These are phyloP conservation scores for Drosophila mimetica DNA, from an alignment of 2,888 invertebrate genomes.

Conservation along the genomic window DNA sequence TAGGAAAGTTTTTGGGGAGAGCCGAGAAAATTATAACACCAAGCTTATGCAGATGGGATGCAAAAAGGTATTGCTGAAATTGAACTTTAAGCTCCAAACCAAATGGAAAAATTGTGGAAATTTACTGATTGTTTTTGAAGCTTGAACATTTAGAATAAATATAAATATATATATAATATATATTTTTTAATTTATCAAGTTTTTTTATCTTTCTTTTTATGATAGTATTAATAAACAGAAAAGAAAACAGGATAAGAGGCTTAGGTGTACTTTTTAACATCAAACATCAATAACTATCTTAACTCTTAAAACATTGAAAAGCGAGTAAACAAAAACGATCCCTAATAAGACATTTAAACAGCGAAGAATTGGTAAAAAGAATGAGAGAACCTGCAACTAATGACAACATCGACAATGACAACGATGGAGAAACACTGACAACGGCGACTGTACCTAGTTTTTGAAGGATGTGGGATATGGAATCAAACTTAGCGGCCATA, in stretches of 20 bases:
- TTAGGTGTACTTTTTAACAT: conserved; percentile 1
- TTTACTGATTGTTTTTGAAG: no score
- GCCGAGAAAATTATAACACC: not conserved
- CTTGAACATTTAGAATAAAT: no score
- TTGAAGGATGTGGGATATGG: conserved; percentile 32
- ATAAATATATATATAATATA: not conserved
- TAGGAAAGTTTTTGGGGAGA: not conserved
- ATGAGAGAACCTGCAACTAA: conserved; percentile 24
- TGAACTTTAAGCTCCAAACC: not conserved
- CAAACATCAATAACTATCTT: conserved; percentile 12
- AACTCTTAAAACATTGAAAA: conserved; percentile 2
- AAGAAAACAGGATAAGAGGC: not conserved
- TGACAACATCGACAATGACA: conserved; percentile 49
- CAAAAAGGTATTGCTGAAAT: not conserved
- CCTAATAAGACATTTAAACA: conserved; percentile 31
- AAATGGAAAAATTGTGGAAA: not conserved
- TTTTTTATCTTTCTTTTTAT: not conserved
- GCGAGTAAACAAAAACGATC: not conserved
- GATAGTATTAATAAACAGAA: not conserved
- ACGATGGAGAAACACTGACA: conserved; percentile 44
- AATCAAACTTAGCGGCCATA: conserved; percentile 75
- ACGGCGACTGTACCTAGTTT: conserved; percentile 65
- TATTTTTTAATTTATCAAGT: not conserved
- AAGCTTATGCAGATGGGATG: not conserved
- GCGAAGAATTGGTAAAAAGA: conserved; percentile 28